phyloP scores from a whole-genome alignment of 2,888 invertebrate species.

The Beris chalybata region DNA sequence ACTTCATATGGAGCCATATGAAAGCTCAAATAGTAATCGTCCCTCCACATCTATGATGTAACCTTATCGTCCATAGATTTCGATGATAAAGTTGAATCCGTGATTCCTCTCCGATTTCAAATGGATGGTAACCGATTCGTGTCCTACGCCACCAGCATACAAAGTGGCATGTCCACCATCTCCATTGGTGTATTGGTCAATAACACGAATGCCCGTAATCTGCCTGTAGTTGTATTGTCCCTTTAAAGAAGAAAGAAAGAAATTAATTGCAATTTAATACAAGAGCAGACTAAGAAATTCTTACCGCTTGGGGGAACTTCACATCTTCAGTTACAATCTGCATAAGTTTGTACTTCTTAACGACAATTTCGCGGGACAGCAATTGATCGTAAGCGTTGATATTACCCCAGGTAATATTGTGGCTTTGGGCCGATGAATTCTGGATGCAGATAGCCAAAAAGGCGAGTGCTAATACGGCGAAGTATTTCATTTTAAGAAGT shows the following conservation, averaged over 20 bases:
- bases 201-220: neutral
- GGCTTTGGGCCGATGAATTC: conserved; percentile 5
- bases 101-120: neutral
- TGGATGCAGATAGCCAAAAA: conserved; percentile 3
- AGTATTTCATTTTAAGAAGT: conserved; percentile 3
- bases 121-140: neutral
- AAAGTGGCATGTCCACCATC: neutral
- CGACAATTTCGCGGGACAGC: conserved; percentile 5
- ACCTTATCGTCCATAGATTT: conserved; percentile 1
- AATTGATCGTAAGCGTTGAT: conserved; percentile 6
- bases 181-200: neutral
- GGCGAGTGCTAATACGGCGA: neutral
- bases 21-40: too few relatives aligned
- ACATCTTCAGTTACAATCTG: conserved; percentile 7
- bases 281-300: neutral
- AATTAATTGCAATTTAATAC: too few relatives aligned
- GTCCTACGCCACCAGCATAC: neutral
- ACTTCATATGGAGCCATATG: too few relatives aligned
- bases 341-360: conserved; percentile 1
- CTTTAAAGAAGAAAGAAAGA: neutral
- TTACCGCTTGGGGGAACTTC: conserved; percentile 8
- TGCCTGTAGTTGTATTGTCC: neutral
- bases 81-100: neutral
- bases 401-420: conserved; percentile 8
- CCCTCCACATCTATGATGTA: too few relatives aligned